These are phyloP conservation scores for Megaleporinus macrocephalus DNA, from an alignment of 2,113 vertebrate species.

Conservation along the genomic window DNA sequence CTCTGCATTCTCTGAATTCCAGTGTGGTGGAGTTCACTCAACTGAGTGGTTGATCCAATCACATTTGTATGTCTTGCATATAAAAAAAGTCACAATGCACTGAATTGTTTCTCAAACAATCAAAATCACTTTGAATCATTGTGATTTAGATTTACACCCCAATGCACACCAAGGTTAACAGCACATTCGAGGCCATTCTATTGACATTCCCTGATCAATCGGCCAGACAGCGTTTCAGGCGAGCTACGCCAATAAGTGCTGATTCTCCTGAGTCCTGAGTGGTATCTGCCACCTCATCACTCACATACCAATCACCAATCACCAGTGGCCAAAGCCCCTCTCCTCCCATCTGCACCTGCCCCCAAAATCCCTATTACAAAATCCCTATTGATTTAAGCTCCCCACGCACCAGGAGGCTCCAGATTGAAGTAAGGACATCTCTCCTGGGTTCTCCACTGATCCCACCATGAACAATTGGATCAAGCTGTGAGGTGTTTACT, in stretches of 20 bases:
- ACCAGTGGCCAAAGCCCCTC: slow-evolving; percentile 63
- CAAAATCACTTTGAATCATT: background rate
- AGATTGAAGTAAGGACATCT: slow-evolving; percentile 59
- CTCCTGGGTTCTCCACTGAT: slow-evolving; percentile 70
- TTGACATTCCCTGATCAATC: slow-evolving; percentile 76
- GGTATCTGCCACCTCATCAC: slow-evolving; percentile 68
- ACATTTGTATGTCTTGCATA: too few relatives aligned
- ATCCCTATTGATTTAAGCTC: slow-evolving; percentile 74
- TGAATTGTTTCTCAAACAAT: background rate
- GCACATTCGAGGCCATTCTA: slow-evolving; percentile 76
- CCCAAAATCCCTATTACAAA: slow-evolving; percentile 60
- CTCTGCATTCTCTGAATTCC: too few relatives aligned
- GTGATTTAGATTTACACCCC: background rate
- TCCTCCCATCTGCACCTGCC: slow-evolving; percentile 42
- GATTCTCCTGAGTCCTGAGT: slow-evolving; percentile 61
- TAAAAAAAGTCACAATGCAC: too few relatives aligned
- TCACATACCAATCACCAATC: slow-evolving; percentile 62
- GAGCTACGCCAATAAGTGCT: slow-evolving; percentile 67
- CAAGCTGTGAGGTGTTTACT: slow-evolving; percentile 69
- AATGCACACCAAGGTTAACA: slow-evolving; percentile 60
- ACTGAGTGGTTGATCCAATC: too few relatives aligned
- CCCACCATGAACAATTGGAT: slow-evolving; percentile 75
- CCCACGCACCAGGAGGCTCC: slow-evolving; percentile 50
- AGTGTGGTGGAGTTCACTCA: too few relatives aligned
- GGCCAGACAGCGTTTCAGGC: slow-evolving; percentile 71